phyloP scores from a whole-genome alignment of 1,140 invertebrate genomes.

The Marisa cornuarietis region DNA sequence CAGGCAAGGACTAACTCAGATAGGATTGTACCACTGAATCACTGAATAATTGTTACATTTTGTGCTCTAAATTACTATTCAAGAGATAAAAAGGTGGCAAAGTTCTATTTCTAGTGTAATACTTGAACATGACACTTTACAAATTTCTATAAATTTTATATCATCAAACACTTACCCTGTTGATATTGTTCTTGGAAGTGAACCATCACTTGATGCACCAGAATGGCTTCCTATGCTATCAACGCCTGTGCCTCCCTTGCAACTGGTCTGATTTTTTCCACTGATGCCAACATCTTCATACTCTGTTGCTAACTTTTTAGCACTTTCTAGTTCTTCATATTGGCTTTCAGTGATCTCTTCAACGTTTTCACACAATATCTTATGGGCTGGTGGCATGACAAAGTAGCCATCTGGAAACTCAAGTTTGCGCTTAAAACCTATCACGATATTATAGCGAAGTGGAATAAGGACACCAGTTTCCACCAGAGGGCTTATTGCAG shows the following conservation, averaged over 20 bases:
- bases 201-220: background rate
- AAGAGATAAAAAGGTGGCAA: too few species aligned
- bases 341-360: conserved; percentile 22
- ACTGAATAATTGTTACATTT: too few species aligned
- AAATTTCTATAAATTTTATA: too few species aligned
- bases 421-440: conserved; percentile 19
- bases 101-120: too few species aligned
- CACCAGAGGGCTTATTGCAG: conserved; percentile 22
- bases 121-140: too few species aligned
- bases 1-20: too few species aligned
- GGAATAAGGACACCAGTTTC: conserved; percentile 19
- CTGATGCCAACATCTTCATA: conserved; percentile 29
- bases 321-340: conserved; percentile 23
- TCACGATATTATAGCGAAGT: background rate
- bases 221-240: background rate
- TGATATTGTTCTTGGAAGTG: background rate
- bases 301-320: conserved; percentile 16
- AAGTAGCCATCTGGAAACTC: conserved; percentile 29
- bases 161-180: background rate
- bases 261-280: background rate
- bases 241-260: too few species aligned
- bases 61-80: too few species aligned
- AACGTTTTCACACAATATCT: conserved; percentile 10
- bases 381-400: conserved; percentile 13
- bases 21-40: too few species aligned